A percentile compares a stretch with the other conserved stretches of the same genome.
Evolutionary conservation across 2,888 invertebrate genomes (phyloP).

Genomic region (Myopa testacea): DNA sequence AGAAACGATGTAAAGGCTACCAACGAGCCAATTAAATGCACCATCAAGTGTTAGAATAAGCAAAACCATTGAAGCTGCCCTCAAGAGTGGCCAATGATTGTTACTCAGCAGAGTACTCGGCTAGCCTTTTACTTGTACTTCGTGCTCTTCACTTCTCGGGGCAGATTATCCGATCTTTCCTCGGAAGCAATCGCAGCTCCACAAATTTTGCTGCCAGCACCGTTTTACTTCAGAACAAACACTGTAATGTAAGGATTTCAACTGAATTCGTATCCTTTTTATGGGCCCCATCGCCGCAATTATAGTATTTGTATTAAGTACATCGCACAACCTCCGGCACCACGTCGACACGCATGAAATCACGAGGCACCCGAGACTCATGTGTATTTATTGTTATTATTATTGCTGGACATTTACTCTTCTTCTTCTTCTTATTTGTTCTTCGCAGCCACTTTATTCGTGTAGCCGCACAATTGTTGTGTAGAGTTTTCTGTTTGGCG

Average conservation of each 20-base stretch:
- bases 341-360: neutral
- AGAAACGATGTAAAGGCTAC: too few relatives aligned
- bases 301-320: slow-evolving; percentile 9
- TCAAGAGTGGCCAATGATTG: too few relatives aligned
- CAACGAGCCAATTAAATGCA: too few relatives aligned
- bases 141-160: too few relatives aligned
- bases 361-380: slow-evolving; percentile 30
- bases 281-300: slow-evolving; percentile 32
- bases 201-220: neutral
- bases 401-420: slow-evolving; percentile 34
- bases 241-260: slow-evolving; percentile 19
- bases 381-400: slow-evolving; percentile 43
- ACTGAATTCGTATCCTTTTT: slow-evolving; percentile 36
- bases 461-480: neutral
- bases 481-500: too few relatives aligned
- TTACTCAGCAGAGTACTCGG: too few relatives aligned
- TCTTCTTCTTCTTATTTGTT: neutral
- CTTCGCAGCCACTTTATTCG: neutral
- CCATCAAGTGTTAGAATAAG: too few relatives aligned
- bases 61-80: too few relatives aligned
- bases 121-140: too few relatives aligned
- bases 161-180: too few relatives aligned
- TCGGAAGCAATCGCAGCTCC: too few relatives aligned
- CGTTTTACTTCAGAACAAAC: slow-evolving; percentile 19
- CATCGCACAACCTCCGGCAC: neutral